phyloP scores from a whole-genome alignment of 1,140 invertebrate species.

The Euura lappo region DNA sequence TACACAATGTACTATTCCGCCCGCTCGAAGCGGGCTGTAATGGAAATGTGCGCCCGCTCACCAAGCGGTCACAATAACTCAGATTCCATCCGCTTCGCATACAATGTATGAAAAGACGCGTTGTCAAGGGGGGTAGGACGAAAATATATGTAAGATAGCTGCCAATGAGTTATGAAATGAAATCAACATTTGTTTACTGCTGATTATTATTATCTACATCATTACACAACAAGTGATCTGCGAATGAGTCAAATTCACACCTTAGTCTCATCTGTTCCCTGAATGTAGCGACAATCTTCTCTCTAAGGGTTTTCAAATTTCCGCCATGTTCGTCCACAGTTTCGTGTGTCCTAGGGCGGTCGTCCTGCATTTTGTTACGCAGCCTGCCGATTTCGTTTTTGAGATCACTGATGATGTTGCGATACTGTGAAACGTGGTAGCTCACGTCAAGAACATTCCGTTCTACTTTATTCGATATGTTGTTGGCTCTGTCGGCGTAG shows the following conservation, averaged over 20 bases:
- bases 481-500: slow-evolving; percentile 92
- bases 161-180: slow-evolving; percentile 24
- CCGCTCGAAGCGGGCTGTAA: too few relatives aligned
- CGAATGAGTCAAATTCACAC: slow-evolving; percentile 36
- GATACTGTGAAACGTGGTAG: slow-evolving; percentile 84
- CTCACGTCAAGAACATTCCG: slow-evolving; percentile 81
- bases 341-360: slow-evolving; percentile 61
- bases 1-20: too few relatives aligned
- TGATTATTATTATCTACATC: slow-evolving; percentile 11
- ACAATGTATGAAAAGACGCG: too few relatives aligned
- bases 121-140: too few relatives aligned
- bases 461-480: slow-evolving; percentile 83
- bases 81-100: too few relatives aligned
- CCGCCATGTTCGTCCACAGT: slow-evolving; percentile 53
- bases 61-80: too few relatives aligned
- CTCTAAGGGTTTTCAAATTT: slow-evolving; percentile 75
- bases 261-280: slow-evolving; percentile 90
- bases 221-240: not conserved
- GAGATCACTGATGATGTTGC: slow-evolving; percentile 80
- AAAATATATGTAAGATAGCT: too few relatives aligned
- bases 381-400: slow-evolving; percentile 83
- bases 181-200: not conserved
- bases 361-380: slow-evolving; percentile 80
- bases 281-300: slow-evolving; percentile 86
- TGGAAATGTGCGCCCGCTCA: too few relatives aligned